Evolutionary conservation across 1,140 invertebrate species (phyloP), one percentile per base, ranked within the genome.

Genomic region (Bactericera cockerelli): DNA sequence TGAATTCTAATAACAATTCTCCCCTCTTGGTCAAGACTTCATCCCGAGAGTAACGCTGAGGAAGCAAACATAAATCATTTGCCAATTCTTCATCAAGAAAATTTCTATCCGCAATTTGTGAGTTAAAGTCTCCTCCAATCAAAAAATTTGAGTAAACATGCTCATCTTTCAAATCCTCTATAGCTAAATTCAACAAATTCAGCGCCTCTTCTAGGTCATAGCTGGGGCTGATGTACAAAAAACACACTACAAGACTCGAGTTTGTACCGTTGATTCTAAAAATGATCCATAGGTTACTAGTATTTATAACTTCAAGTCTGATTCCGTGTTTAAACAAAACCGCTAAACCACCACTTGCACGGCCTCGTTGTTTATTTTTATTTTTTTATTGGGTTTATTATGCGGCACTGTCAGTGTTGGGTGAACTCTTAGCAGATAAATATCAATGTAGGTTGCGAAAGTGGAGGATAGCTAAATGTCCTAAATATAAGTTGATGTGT

Each of bases 61-160:
- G 22, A 54, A 26, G 31, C 11, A 59, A 24, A 8, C 3, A 53
- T 26, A 54, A 11, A 49, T 26, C 19, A 14, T 59, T 39, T 22
- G 49, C 25, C 39, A 55, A 13, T 1, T 36, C 38, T 11, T 59
- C 58, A 24, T 59, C 58, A 6, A 59, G 19, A 14, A 53, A 49
- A 26, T 59, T 59, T 59, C 39, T 14, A 19, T 19, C n/a, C 21
- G 38, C 33, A 10, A 59, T 39, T 25, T 42, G 38, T 21, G 38
- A 59, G 58, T 59, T 59, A 49, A 55, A 59, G 39, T 59, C 33
- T 8, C 58, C 58, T 21, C 31, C 42, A 13, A 39, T 49, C 42
- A 49, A 22, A 49, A 16, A 49, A 16, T 49, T 49, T n/a, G 42
- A 49, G 4, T 6, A 4, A 4, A 4, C 42, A 49, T 49, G n/a